These are phyloP conservation scores for Osmerus eperlanus DNA, from an alignment of 2,113 vertebrate genomes.

Conservation along the genomic window DNA sequence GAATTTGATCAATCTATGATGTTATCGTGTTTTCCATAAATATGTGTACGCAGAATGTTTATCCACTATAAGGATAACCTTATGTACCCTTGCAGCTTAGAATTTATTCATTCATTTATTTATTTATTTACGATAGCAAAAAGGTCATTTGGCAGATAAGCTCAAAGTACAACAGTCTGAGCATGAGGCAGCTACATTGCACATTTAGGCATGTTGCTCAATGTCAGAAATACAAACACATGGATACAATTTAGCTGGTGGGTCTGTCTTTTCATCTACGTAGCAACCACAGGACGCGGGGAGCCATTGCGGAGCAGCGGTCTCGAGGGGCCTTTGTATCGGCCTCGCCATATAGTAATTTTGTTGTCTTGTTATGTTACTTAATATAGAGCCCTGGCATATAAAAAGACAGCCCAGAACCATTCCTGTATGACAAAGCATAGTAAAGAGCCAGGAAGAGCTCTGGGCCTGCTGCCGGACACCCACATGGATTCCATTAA, in stretches of 20 bases:
- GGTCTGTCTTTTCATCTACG: conserved; percentile 44
- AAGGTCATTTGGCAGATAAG: no score
- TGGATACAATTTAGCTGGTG: conserved; percentile 53
- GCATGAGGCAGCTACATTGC: neutral
- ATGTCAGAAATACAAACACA: conserved; percentile 43
- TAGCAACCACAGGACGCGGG: conserved; percentile 48
- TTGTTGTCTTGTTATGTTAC: conserved; percentile 77
- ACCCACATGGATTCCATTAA: conserved; percentile 36
- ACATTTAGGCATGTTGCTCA: conserved; percentile 24
- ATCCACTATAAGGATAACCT: no score
- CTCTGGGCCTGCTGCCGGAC: conserved; percentile 19
- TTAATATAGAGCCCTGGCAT: conserved; percentile 75
- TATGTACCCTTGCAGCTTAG: no score
- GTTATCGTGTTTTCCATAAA: no score
- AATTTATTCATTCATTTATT: no score
- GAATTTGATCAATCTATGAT: no score
- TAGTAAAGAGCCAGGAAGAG: conserved; percentile 51
- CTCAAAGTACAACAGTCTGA: neutral
- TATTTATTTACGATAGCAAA: no score
- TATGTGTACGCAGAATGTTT: no score
- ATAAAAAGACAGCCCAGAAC: conserved; percentile 77
- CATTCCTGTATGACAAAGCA: conserved; percentile 76
- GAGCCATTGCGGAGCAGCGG: conserved; percentile 38
- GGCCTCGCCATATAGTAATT: conserved; percentile 54
- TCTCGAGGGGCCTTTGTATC: conserved; percentile 62